phyloP scores from a whole-genome alignment of 2,888 invertebrate species.

The Coenonympha glycerion region DNA sequence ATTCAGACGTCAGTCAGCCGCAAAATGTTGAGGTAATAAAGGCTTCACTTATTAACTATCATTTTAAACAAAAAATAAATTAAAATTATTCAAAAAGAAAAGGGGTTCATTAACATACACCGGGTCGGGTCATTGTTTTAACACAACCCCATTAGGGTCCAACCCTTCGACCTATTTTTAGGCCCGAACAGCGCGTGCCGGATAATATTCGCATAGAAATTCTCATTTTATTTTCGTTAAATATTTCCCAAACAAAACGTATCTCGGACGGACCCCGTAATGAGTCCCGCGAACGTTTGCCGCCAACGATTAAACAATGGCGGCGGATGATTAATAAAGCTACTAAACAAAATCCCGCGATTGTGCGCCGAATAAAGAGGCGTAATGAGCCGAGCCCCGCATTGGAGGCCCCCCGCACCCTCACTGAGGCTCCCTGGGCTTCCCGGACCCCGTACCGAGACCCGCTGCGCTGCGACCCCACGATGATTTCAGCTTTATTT shows the following conservation, averaged over 20 bases:
- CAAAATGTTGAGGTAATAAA: too few species aligned
- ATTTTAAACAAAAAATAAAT: not conserved
- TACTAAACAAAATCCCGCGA: constrained; percentile 8
- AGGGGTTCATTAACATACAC: not conserved
- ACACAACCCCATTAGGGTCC: not conserved
- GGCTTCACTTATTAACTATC: too few species aligned
- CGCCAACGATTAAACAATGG: constrained; percentile 16
- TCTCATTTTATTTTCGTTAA: not conserved
- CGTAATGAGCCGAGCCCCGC: constrained; percentile 7
- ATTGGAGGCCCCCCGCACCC: not conserved
- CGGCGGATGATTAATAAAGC: constrained; percentile 17
- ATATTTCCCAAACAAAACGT: not conserved
- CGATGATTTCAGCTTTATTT: constrained; percentile 12
- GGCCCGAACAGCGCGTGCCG: not conserved
- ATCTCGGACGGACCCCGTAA: not conserved
- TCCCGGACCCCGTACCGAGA: not conserved
- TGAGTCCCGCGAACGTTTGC: constrained; percentile 16
- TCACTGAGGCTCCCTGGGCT: too few species aligned
- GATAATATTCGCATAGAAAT: not conserved
- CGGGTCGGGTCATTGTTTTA: not conserved
- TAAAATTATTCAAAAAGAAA: not conserved
- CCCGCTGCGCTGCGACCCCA: constrained; percentile 10
- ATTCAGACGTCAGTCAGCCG: too few species aligned
- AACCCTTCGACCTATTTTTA: not conserved
- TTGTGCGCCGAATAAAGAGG: constrained; percentile 15